Evolutionary conservation across 1,140 invertebrate species (phyloP), one percentile per base, ranked within the genome.

Genomic region (Ruditapes philippinarum): DNA sequence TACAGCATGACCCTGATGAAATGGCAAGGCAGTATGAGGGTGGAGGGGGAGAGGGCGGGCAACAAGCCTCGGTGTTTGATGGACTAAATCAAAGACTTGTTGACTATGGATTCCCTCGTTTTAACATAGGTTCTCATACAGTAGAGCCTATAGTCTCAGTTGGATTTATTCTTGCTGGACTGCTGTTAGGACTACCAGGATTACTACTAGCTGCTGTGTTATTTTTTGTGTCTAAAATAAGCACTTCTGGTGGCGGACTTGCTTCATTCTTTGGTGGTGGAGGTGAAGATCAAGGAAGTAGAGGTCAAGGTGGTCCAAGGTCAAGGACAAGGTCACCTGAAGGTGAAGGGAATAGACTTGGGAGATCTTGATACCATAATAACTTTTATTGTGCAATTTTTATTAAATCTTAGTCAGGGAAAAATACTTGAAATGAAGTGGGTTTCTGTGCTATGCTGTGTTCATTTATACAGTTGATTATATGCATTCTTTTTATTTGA

Each of bases 111-210:
- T 89, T 93, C 22, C 93, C 93, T 25, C 85, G 90, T 12, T 93
- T 88, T 31, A 93, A 89, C 51, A 14, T 93, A 19, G 92, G 93
- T 60, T 78, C 91, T 33, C 90, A 92, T 40, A 86, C 85, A 11
- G 84, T 94, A 36, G 93, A 94, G 78, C 93, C 93, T n/a, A 91
- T 94, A 11, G 93, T 92, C 5, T 65, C 88, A 14, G 85, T 94
- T 0, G 93, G 93, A 2, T 91, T 93, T 79, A 42, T 93, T 9
- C 28, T 93, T 14, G 92, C 93, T 22, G 89, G 91, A n/a, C 33
- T 94, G 1, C 51, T 94, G 25, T 82, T 93, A 74, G 93, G 93
- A 17, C n/a, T 94, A 36, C 88, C 79, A 78, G 93, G 93, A 85
- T 89, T 94, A 22, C 79, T 94, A 9, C 88, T 94, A 62, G 93